Conservation (phyloP, 2,113 vertebrate genomes). For the Desmodus rotundus region DNA sequence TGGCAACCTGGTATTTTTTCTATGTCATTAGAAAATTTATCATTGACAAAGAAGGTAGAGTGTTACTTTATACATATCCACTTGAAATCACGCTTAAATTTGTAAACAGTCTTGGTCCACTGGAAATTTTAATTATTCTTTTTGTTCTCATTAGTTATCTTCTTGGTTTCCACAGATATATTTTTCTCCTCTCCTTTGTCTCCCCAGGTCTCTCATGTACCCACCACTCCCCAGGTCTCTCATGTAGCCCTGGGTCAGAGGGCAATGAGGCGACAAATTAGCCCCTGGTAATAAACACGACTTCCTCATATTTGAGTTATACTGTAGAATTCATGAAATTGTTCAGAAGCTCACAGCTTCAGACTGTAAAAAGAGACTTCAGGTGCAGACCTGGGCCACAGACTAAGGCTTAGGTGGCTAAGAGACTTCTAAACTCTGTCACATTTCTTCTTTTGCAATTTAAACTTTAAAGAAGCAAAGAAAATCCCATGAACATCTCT, state of each 20-base stretch:
- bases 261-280: neutral
- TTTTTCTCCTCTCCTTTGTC: neutral
- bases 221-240: neutral
- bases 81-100: neutral
- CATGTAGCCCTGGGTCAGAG: neutral
- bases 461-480: neutral
- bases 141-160: neutral
- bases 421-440: neutral
- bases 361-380: neutral
- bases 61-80: neutral
- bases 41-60: neutral
- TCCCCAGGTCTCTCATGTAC: neutral
- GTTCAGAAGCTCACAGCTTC: neutral
- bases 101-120: neutral
- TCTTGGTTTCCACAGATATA: neutral
- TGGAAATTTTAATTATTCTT: neutral
- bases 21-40: neutral
- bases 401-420: neutral
- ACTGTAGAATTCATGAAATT: neutral
- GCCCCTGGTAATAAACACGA: neutral
- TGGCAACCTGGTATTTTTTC: neutral
- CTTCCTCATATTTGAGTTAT: neutral
- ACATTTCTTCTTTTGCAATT: neutral
- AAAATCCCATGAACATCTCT: neutral
- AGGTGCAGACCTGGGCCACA: neutral